These are phyloP conservation scores for Enteromius mattozi DNA, from an alignment of 2,797 vertebrate species.

Conservation along the genomic window DNA sequence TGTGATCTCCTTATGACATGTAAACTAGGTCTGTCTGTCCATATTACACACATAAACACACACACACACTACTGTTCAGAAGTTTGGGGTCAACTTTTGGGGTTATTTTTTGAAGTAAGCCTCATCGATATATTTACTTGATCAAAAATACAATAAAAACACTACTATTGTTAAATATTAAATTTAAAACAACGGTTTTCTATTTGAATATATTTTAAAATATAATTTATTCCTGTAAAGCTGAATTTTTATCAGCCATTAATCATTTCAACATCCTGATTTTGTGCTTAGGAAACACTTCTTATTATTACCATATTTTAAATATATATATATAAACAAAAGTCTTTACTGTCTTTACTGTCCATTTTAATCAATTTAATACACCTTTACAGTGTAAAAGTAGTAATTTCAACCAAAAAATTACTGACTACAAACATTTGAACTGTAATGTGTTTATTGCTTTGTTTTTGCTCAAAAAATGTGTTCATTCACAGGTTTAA, in stretches of 20 bases:
- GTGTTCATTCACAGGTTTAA: background rate
- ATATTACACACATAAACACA: background rate
- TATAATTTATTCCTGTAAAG: background rate
- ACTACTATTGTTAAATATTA: background rate
- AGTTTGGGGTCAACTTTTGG: background rate
- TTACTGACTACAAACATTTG: too few species aligned
- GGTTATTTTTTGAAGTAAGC: background rate
- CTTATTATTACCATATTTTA: too few species aligned
- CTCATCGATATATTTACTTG: background rate
- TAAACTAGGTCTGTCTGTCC: background rate
- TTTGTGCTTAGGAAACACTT: background rate
- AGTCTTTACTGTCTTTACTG: too few species aligned
- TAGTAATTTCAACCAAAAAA: too few species aligned
- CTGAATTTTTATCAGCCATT: background rate
- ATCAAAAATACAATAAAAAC: background rate
- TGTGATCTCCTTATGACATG: slow-evolving; percentile 14
- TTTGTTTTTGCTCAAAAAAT: too few species aligned
- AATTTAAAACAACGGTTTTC: background rate
- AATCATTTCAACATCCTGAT: background rate
- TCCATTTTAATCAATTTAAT: background rate
- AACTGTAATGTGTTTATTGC: background rate
- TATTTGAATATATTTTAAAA: background rate
- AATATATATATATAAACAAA: too few species aligned
- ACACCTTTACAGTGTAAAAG: background rate
- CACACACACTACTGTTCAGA: background rate